Evolutionary conservation across 2,113 vertebrate genomes (phyloP).

Genomic region (Hyaena hyaena): DNA sequence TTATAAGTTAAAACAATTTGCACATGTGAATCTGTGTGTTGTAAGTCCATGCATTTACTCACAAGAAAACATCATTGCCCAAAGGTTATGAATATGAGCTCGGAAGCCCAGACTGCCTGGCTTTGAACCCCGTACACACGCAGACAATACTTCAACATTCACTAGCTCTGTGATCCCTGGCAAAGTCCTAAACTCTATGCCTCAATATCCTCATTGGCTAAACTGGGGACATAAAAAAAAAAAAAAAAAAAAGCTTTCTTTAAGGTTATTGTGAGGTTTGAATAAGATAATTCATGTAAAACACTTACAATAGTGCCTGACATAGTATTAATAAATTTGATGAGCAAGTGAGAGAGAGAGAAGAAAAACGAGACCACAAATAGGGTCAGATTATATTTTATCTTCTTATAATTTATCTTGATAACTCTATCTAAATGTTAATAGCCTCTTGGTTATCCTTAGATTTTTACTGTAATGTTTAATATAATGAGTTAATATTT

Average conservation of each 20-base stretch:
- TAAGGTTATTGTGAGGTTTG: not conserved
- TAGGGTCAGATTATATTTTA: not conserved
- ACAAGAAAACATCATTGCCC: not conserved
- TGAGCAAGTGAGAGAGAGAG: not conserved
- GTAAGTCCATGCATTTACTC: accelerated
- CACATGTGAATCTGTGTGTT: not conserved
- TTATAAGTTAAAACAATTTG: not conserved
- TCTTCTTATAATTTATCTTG: not conserved
- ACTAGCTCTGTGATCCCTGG: not conserved
- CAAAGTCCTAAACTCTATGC: not conserved
- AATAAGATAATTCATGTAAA: not conserved
- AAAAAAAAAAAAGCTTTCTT: not conserved
- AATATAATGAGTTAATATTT: not conserved
- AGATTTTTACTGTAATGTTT: not conserved
- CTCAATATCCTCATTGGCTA: not conserved
- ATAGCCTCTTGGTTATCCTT: not conserved
- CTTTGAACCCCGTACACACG: not conserved
- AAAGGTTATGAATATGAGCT: not conserved
- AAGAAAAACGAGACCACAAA: not conserved
- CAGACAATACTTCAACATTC: not conserved
- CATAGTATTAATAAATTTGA: not conserved
- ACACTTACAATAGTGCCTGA: not conserved
- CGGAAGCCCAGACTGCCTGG: not conserved
- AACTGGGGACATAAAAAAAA: not conserved
- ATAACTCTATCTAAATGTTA: not conserved